Base-by-base conservation (phyloP, 2,888 invertebrate species). In the Hypercompe scribonia region DNA sequence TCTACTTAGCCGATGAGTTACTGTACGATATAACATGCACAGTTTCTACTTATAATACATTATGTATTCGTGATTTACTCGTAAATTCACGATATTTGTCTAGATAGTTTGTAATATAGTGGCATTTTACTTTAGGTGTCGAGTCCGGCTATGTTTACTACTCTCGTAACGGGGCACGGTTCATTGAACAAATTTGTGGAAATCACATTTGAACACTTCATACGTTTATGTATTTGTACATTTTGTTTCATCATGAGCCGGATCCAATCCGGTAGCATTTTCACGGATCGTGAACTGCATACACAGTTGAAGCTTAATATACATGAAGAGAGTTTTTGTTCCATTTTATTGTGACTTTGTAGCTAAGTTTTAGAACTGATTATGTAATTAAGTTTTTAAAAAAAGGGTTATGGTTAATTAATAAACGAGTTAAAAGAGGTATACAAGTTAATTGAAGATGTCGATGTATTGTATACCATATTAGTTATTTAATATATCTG, bases 131-230 rank as follows among this genome's bases (percentile, higher is more conserved):
- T 86, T 28, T 81, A 81, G 81, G 81, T 86, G 77, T 82, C 75
- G 78, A 74, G 81, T 78, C 83, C 77, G 83, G 76, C 76, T 82
- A 75, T 86, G 84, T 89, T 87, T 90, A 85, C 82, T 75, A 86
- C 80, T 79, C 84, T 87, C 84, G 84, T 80, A 83, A 77, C 79
- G 82, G 83, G 82, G 81, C 86, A 81, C 89, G 88, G 86, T 85
- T 92, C 92, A 90, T 88, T 90, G 90, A 90, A 85, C 88, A 89
- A 89, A 90, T 91, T 90, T 87, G 86, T 86, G 85, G 85, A 88
- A 90, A 89, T 89, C 86, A 80, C 86, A 86, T 90, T 90, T 87
- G 85, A 88, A 86, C 87, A 84, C 82, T 85, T 87, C 87, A 89
- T 84, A 86, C 80, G 82, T 82, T 87, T 84, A 76, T 84, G 72